A percentile compares a stretch with the other conserved stretches of the same genome.
These are phyloP conservation scores for Macrostomum lignano DNA, from an alignment of 1,140 invertebrate genomes.

Conservation along the genomic window DNA sequence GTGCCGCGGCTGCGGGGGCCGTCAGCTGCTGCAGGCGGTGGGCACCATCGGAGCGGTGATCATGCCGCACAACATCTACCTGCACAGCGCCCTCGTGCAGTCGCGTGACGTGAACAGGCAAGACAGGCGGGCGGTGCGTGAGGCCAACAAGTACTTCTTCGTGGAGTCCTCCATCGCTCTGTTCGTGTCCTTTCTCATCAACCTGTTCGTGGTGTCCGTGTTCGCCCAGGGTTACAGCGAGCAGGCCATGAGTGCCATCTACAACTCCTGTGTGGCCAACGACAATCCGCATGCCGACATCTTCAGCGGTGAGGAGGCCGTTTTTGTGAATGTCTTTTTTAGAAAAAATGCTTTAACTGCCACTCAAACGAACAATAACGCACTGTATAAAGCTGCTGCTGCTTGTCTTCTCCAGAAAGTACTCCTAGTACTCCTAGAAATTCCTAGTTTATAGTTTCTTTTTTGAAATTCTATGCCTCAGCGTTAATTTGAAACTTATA, in stretches of 20 bases:
- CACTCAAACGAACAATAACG: no score
- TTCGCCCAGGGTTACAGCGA: constrained; percentile 52
- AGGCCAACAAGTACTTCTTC: constrained; percentile 64
- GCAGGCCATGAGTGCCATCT: constrained; percentile 31
- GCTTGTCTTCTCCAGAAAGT: no score
- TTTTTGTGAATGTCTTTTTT: not conserved
- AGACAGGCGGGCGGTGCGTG: constrained; percentile 14
- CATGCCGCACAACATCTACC: constrained; percentile 79
- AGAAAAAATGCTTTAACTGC: not conserved
- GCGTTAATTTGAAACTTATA: no score
- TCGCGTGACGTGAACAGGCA: constrained; percentile 34
- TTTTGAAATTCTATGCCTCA: no score
- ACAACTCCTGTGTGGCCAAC: constrained; percentile 24
- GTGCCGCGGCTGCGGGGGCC: constrained; percentile 40
- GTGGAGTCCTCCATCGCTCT: constrained; percentile 52
- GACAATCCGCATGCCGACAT: constrained; percentile 28
- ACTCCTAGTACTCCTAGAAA: no score
- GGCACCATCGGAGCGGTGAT: constrained; percentile 70
- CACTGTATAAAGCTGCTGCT: no score
- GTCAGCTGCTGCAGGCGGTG: constrained; percentile 47
- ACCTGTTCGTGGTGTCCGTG: constrained; percentile 58
- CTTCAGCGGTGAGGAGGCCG: constrained; percentile 11
- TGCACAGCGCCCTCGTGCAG: constrained; percentile 57
- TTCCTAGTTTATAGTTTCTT: no score
- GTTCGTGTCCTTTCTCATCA: constrained; percentile 57